phyloP scores from a whole-genome alignment of 1,140 invertebrate species.

The Leptoteleia sp. region DNA sequence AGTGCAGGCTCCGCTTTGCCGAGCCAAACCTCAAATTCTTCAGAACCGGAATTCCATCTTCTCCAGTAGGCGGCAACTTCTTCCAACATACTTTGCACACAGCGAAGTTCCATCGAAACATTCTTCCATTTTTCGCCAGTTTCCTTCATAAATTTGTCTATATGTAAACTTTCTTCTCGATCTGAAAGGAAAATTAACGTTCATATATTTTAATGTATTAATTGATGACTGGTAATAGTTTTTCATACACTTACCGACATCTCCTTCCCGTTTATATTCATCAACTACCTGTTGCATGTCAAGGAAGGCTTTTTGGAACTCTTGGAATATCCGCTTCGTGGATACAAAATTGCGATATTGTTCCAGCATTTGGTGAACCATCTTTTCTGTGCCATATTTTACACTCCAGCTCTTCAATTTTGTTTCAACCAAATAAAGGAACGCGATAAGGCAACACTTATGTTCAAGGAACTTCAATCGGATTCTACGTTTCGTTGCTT shows the following conservation, averaged over 20 bases:
- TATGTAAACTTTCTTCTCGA: conserved; percentile 87
- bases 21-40: conserved; percentile 91
- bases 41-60: conserved; percentile 87
- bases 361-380: conserved; percentile 90
- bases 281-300: conserved; percentile 96
- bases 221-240: too few relatives aligned
- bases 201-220: too few relatives aligned
- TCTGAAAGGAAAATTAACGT: too few relatives aligned
- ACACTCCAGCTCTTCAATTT: conserved; percentile 93
- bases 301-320: conserved; percentile 94
- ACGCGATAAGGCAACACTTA: conserved; percentile 95
- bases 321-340: conserved; percentile 94
- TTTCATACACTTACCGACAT: conserved; percentile 85
- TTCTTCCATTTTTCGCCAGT: conserved; percentile 93
- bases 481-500: conserved; percentile 88
- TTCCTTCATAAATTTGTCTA: conserved; percentile 92
- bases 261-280: conserved; percentile 93
- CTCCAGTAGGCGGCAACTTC: conserved; percentile 94
- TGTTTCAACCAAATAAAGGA: conserved; percentile 93
- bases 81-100: conserved; percentile 93
- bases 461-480: conserved; percentile 94
- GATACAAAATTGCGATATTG: conserved; percentile 96
- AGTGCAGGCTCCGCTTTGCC: conserved; percentile 89
- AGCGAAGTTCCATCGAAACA: conserved; percentile 93
- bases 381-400: conserved; percentile 92